Evolutionary conservation across 2,797 vertebrate genomes (phyloP), one percentile per base, ranked within the genome.

Genomic region (Ambastaia sidthimunki): DNA sequence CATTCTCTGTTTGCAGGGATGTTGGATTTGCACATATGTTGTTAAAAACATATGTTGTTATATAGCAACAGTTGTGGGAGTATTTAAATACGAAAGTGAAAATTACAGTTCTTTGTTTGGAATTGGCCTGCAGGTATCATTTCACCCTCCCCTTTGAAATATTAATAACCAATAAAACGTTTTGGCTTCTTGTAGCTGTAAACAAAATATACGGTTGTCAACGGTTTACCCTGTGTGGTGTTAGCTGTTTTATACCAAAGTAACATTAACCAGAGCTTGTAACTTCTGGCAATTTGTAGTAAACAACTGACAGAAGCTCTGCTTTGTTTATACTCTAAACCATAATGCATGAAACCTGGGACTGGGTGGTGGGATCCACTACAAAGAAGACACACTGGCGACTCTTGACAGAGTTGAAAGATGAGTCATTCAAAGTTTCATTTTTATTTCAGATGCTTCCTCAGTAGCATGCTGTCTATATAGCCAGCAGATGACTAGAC

Each of bases 381-480:
- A 62, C 25, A 62, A 4, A 60, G 7, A 31, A 1, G 13, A 31
- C 6, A 31, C 15, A 15, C 25, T 15, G 0, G 3, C 55, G 31
- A 55, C 47, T 63, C 19, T 78, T 71, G 16, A 71, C 48, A 10
- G 37, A 47, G 41, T 13, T 59, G 37, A 59, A 48, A 25, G 13
- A 55, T 65, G 15, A 55, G 60, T 57, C 7, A 66, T 50, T 67
- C 57, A 65, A 72, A 60, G 47, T 28, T 80, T 73, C 23, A 69
- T 66, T 47, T 73, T 55, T 21, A 16, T 41, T 62, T 41, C 28
- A 3, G 18, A 65, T 65, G 21, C 59, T 41, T 4, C 48, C 48
- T 71, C 12, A 65, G 10, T 63, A 71, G 31, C 47, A 47, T 1
- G 23, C 70, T 65, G 23, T 19, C 57, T 71, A 78, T 78, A 34